Evolutionary conservation across 2,888 invertebrate species (phyloP), one percentile per base, ranked within the genome.

Genomic region (Torymus auratus): DNA sequence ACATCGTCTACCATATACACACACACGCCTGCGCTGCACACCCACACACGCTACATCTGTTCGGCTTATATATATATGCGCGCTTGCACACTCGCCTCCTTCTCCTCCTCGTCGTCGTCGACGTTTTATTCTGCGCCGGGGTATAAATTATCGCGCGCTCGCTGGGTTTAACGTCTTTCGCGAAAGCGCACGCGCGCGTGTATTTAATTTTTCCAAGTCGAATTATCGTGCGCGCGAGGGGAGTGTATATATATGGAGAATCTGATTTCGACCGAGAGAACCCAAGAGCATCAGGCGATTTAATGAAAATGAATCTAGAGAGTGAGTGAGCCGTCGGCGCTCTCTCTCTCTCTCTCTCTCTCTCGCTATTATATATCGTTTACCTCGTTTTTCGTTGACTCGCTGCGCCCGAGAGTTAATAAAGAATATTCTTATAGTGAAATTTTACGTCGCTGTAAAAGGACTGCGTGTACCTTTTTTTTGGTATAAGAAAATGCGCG

Each of bases 1-100:
- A 89, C 90, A 90, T 88, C 89, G 90, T 90, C 90, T 89, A 88
- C 78, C 75, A 70, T 76, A 83, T 83, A 87, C 88, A 87, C 88
- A 87, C 20, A 41, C 41, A 41, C 85, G 85, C 86, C 84, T 85
- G 72, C 58, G 41, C 53, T 68, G 53, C 68, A 64, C 80, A 77
- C 80, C 65, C 80, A 62, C 80, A 76, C 76, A 58, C 55, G 41
- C 56, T 67, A 69, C 72, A 81, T 77, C 61, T 64, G 76, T 81
- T 72, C 61, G 23, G 28, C 64, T 17, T 15, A 53, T 69, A 55
- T 68, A 53, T 68, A 69, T 28, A 64, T 53, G 68, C 61, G 69
- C 74, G 69, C 64, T 62, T 70, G 70, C 74, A 60, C 69, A 60
- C 69, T 52, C 53, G 78, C 7, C 23, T 56, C 60, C 2, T 28